Evolutionary conservation across 1,140 invertebrate species (phyloP).

Genomic region (Pissodes strobi): DNA sequence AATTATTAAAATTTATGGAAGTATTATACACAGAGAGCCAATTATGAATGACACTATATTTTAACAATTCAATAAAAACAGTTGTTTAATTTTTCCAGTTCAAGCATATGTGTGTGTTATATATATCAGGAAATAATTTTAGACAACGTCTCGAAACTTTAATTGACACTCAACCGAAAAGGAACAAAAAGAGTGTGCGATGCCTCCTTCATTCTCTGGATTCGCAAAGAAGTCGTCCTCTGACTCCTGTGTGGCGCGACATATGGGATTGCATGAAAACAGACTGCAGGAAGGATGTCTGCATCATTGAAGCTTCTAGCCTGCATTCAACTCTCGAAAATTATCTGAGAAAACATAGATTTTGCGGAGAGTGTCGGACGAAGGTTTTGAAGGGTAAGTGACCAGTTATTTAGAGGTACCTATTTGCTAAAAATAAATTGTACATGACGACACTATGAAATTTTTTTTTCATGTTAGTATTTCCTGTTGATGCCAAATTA

Average conservation of each 20-base stretch:
- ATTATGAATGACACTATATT: too few relatives aligned
- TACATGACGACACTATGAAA: too few relatives aligned
- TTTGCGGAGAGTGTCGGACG: slow-evolving; percentile 89
- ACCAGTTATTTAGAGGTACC: too few relatives aligned
- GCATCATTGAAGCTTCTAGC: slow-evolving; percentile 80
- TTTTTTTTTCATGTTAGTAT: too few relatives aligned
- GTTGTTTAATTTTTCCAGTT: too few relatives aligned
- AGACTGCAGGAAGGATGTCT: slow-evolving; percentile 82
- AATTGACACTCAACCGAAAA: slow-evolving; percentile 75
- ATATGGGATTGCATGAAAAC: slow-evolving; percentile 87
- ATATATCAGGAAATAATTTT: slow-evolving; percentile 17
- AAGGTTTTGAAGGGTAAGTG: slow-evolving; percentile 69
- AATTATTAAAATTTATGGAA: too few relatives aligned
- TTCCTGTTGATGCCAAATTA: too few relatives aligned
- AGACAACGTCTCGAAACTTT: slow-evolving; percentile 76
- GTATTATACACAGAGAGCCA: too few relatives aligned
- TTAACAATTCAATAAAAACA: too few relatives aligned
- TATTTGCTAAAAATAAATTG: too few relatives aligned
- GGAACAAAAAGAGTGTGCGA: slow-evolving; percentile 83
- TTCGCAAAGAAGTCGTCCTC: slow-evolving; percentile 75
- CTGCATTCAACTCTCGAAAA: slow-evolving; percentile 83
- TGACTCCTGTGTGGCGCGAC: slow-evolving; percentile 72
- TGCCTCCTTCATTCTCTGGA: slow-evolving; percentile 87
- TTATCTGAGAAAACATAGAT: slow-evolving; percentile 89
- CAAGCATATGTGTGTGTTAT: too few relatives aligned